These are phyloP conservation scores for Pitta sordida DNA, from an alignment of 2,113 vertebrate genomes.

Conservation along the genomic window DNA sequence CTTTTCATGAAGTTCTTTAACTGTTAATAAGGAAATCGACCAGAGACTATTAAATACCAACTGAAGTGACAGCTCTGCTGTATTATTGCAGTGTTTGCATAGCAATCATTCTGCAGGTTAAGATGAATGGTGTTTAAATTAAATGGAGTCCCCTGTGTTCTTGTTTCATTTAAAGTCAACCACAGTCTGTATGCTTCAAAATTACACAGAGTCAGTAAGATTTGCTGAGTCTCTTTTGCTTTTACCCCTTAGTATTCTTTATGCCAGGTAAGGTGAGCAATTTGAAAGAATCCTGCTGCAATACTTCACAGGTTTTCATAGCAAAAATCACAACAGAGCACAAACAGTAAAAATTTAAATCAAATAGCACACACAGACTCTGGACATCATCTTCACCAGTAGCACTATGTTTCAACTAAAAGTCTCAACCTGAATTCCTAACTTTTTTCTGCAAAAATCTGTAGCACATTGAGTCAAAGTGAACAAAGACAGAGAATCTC, in stretches of 20 bases:
- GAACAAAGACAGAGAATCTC: neutral
- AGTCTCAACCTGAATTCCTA: neutral
- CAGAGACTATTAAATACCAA: conserved; percentile 48
- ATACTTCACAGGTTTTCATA: neutral
- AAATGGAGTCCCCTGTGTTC: conserved; percentile 34
- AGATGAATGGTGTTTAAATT: conserved; percentile 56
- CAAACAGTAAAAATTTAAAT: neutral
- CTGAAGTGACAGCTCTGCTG: conserved; percentile 31
- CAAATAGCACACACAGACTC: neutral
- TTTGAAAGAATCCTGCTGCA: neutral
- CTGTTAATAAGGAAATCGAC: conserved; percentile 33
- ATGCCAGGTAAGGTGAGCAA: neutral
- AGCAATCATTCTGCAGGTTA: conserved; percentile 45
- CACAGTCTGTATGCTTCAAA: neutral
- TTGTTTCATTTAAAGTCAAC: conserved; percentile 36
- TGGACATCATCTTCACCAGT: neutral
- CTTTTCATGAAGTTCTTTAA: conserved; percentile 3
- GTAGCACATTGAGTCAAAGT: neutral
- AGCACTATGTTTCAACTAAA: neutral
- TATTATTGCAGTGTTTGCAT: conserved; percentile 40
- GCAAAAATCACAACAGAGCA: neutral
- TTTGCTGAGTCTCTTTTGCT: neutral
- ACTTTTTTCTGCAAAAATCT: neutral
- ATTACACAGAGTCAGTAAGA: neutral
- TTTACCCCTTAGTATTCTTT: neutral